Conservation (phyloP, 1,140 invertebrate species). For the Gonioctena quinquepunctata region DNA sequence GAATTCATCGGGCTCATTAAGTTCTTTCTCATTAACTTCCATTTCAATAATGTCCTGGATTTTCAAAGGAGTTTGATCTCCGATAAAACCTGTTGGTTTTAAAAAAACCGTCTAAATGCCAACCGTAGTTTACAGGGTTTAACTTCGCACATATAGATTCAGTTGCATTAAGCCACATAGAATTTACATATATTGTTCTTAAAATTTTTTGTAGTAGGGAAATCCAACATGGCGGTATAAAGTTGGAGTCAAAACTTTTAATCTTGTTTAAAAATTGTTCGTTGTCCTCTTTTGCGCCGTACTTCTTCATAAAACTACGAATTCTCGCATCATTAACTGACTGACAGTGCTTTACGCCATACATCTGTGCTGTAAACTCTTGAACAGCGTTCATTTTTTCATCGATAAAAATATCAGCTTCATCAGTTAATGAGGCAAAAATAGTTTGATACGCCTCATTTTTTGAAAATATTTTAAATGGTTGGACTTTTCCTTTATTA, state of each 20-base stretch:
- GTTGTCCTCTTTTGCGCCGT: neutral
- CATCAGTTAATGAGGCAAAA: slow-evolving; percentile 9
- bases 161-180: slow-evolving; percentile 13
- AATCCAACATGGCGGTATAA: neutral
- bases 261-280: slow-evolving; percentile 2
- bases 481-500: neutral
- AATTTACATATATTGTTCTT: neutral
- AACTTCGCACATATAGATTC: slow-evolving; percentile 9
- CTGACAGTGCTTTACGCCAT: neutral
- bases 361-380: neutral
- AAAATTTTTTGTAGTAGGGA: neutral
- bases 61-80: slow-evolving; percentile 34
- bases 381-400: slow-evolving; percentile 6
- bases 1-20: neutral
- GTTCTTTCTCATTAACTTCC: neutral
- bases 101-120: slow-evolving; percentile 15
- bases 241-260: slow-evolving; percentile 1
- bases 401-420: slow-evolving; percentile 15
- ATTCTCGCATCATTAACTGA: neutral
- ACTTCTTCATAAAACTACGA: neutral
- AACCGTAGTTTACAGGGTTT: slow-evolving; percentile 17
- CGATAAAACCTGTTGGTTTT: slow-evolving; percentile 34
- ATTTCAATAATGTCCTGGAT: slow-evolving; percentile 28
- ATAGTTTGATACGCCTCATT: slow-evolving; percentile 7
- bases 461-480: neutral